These are phyloP conservation scores for Orycteropus afer DNA, from an alignment of 2,113 vertebrate genomes.

Conservation along the genomic window DNA sequence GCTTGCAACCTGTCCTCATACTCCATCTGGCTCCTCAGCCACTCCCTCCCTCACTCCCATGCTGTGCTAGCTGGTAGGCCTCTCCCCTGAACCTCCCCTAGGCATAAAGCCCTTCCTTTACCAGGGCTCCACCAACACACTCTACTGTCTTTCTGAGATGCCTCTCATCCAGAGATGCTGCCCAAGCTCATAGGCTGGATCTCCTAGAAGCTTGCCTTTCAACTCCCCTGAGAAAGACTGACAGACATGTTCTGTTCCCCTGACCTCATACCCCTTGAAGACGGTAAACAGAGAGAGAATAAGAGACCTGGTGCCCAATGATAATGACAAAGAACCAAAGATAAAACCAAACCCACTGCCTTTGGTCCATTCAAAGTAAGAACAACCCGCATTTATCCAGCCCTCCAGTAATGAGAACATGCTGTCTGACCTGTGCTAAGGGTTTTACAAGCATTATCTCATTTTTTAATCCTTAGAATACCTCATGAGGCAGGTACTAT, in stretches of 20 bases:
- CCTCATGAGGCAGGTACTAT: background rate
- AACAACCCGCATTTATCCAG: background rate
- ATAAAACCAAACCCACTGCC: background rate
- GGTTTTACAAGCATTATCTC: background rate
- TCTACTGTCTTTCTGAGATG: background rate
- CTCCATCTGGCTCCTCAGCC: constrained; percentile 40
- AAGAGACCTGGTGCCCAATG: background rate
- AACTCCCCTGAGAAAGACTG: background rate
- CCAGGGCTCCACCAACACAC: background rate
- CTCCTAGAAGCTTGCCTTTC: background rate
- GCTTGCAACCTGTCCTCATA: background rate
- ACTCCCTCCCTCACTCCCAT: constrained; percentile 3
- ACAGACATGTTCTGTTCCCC: background rate
- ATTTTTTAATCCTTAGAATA: background rate
- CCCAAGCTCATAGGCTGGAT: background rate
- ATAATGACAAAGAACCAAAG: background rate
- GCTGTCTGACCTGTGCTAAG: background rate
- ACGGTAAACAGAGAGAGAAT: background rate
- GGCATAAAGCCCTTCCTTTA: background rate
- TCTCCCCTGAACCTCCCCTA: background rate
- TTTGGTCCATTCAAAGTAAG: background rate
- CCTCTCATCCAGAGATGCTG: background rate
- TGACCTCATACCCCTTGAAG: background rate
- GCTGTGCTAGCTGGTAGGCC: background rate
- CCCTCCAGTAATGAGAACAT: background rate